phyloP scores from a whole-genome alignment of 1,140 invertebrate genomes.

The Cyphomyrmex costatus region DNA sequence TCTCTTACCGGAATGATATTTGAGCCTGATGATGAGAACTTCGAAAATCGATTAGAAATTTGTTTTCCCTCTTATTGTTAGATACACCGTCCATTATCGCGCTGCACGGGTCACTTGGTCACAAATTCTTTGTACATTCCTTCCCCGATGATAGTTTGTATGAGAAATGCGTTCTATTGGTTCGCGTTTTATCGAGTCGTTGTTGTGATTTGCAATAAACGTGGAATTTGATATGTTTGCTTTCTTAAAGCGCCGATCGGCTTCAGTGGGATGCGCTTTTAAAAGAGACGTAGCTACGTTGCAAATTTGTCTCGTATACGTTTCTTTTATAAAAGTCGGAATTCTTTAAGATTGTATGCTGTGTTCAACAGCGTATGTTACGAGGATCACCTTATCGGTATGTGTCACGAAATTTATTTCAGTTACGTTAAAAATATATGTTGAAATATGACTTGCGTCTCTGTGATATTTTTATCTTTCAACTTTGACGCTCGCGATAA shows the following conservation, averaged over 20 bases:
- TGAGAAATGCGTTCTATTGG: not conserved
- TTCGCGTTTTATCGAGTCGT: slow-evolving; percentile 8
- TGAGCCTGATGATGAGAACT: not conserved
- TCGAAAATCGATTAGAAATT: slow-evolving; percentile 52
- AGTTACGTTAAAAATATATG: not conserved
- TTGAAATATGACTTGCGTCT: not conserved
- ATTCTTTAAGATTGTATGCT: not conserved
- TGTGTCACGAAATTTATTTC: slow-evolving; percentile 24
- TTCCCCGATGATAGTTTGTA: slow-evolving; percentile 29
- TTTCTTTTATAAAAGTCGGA: not conserved
- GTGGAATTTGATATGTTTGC: slow-evolving; percentile 45
- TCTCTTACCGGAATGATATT: slow-evolving; percentile 42
- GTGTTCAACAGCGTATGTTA: not conserved
- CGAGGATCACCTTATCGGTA: not conserved
- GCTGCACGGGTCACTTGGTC: slow-evolving; percentile 2
- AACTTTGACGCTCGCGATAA: slow-evolving; percentile 24
- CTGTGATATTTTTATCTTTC: slow-evolving; percentile 25
- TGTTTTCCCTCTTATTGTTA: slow-evolving; percentile 5
- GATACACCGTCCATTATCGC: not conserved
- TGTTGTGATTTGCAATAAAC: slow-evolving; percentile 50
- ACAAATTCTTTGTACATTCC: slow-evolving; percentile 51
- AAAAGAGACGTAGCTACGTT: not conserved
- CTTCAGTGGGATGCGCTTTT: too few species aligned
- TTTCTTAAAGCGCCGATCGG: not conserved
- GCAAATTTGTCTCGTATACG: not conserved